These are phyloP conservation scores for Parthenolecanium corni DNA, from an alignment of 2,888 invertebrate species.

Conservation along the genomic window DNA sequence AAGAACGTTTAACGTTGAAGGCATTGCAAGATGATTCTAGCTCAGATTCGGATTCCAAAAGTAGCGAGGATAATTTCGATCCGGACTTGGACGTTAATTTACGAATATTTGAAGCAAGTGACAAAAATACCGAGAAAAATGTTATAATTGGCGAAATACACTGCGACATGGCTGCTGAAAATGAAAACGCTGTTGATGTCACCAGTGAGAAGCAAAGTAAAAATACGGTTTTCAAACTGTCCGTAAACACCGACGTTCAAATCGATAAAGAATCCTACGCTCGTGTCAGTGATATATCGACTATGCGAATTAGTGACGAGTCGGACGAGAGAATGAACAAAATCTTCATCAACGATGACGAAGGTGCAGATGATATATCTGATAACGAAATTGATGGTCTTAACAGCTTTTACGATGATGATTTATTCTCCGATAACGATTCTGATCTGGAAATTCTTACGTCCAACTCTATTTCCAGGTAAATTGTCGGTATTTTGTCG, in stretches of 20 bases:
- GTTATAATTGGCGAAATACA: conserved; percentile 15
- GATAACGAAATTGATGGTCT: neutral
- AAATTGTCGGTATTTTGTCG: neutral
- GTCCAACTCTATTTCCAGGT: conserved; percentile 14
- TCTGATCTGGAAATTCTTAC: conserved; percentile 16
- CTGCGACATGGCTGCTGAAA: conserved; percentile 2
- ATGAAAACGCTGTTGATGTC: neutral
- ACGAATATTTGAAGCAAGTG: conserved; percentile 15
- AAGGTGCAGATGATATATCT: neutral
- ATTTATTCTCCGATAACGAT: conserved; percentile 6
- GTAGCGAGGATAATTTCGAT: conserved; percentile 6
- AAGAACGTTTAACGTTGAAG: conserved; percentile 8
- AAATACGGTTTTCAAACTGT: conserved; percentile 8
- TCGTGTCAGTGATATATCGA: too few species aligned
- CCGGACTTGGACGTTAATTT: conserved; percentile 16
- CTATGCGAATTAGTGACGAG: too few species aligned
- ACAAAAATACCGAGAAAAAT: neutral
- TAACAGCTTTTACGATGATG: neutral
- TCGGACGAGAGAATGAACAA: neutral
- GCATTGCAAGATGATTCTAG: conserved; percentile 4
- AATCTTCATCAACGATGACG: neutral
- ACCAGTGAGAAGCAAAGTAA: neutral
- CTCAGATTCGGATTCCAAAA: neutral
- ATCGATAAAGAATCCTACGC: too few species aligned
- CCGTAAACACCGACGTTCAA: conserved; percentile 9